phyloP scores from a whole-genome alignment of 2,888 invertebrate species.

The Anthophora plumipes region DNA sequence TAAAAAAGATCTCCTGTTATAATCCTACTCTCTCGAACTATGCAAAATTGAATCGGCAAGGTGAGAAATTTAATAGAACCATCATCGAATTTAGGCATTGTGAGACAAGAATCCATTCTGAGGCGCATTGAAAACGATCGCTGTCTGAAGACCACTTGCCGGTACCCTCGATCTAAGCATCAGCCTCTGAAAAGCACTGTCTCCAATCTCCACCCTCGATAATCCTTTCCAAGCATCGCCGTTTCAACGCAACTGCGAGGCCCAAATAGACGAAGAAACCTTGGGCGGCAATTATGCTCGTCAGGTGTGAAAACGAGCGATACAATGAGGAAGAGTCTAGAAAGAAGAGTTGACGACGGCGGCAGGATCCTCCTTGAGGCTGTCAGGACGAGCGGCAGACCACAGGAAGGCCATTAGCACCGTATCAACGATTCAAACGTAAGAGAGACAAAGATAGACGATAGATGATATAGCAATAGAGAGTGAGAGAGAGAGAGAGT shows the following conservation, averaged over 20 bases:
- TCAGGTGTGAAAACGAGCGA: slow-evolving; percentile 21
- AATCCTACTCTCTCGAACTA: no score
- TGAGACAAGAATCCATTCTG: not conserved
- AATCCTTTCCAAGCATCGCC: slow-evolving; percentile 21
- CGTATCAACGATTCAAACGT: slow-evolving; percentile 48
- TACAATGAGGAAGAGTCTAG: slow-evolving; percentile 25
- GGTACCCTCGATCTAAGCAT: not conserved
- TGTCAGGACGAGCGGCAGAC: slow-evolving; percentile 42
- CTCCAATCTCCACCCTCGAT: slow-evolving; percentile 26
- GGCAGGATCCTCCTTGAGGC: slow-evolving; percentile 31
- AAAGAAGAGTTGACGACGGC: slow-evolving; percentile 3
- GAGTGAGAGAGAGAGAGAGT: no score
- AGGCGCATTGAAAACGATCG: not conserved
- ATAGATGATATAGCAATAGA: no score
- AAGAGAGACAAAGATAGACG: not conserved
- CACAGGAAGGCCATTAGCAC: slow-evolving; percentile 60
- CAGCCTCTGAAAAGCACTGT: not conserved
- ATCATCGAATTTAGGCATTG: not conserved
- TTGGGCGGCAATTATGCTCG: slow-evolving; percentile 41
- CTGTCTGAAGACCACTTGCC: not conserved
- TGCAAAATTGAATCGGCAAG: not conserved
- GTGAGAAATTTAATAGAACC: not conserved
- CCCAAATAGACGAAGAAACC: slow-evolving; percentile 14
- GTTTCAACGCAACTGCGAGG: not conserved
- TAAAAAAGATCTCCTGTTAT: no score